Evolutionary conservation across 2,888 invertebrate species (phyloP), one percentile per base, ranked within the genome.

Genomic region (Cataglyphis albicans): DNA sequence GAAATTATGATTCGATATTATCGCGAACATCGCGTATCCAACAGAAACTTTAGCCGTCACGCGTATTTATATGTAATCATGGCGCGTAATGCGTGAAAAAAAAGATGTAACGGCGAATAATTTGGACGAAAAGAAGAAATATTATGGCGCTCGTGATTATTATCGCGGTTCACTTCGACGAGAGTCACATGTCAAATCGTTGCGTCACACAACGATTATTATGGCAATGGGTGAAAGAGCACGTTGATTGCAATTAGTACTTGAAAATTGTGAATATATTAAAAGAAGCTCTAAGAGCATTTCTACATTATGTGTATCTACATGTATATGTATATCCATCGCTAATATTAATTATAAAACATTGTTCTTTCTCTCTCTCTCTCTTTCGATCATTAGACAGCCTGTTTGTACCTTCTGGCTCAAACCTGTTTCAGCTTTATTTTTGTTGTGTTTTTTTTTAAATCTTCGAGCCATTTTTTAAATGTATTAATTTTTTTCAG

Each of bases 1-100:
- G 44, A 80, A 80, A 80, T 70, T 80, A 80, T 80, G 78, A 80
- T 80, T 80, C 59, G 38, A 59, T 70, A 80, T 80, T 61, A 80
- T 52, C 44, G 59, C 59, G 18, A 59, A 59, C 78, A n/a, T 55
- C 21, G 32, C 32, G 41, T 57, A 38, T 41, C 44, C 15, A 32
- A 32, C 68, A 44, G 72, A 80, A 80, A 80, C 70, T 80, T 80
- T 59, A 80, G 44, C 72, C 59, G 72, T 72, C 57, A 29, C 67
- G n/a, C n/a, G 9, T 44, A 35, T 80, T 80, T 59, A 70, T 59
- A 35, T 21, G 44, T 44, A 44, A 35, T 70, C 44, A 32, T n/a
- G 18, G 18, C 48, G 52, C 44, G 44, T 21, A 25, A 72, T 52
- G 32, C 25, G 35, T 25, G 65, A 38, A 35, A 76, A 76, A 29